Evolutionary conservation across 2,888 invertebrate species (phyloP).

Genomic region (Gymnocheta viridis): DNA sequence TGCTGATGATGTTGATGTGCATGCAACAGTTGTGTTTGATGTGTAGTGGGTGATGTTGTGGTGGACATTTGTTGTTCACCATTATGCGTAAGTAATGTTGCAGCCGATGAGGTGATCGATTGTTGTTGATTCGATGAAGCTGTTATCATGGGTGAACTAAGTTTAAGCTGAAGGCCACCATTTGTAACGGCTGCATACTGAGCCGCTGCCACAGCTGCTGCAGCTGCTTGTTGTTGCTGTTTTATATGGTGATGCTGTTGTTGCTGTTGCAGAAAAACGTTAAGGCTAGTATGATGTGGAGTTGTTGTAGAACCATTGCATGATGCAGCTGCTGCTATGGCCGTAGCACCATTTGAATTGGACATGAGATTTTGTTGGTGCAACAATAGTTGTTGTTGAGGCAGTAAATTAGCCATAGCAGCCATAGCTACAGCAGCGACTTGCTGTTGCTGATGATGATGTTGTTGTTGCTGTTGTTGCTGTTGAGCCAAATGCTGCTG

Average conservation of each 20-base stretch:
- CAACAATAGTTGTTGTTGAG: slow-evolving; percentile 78
- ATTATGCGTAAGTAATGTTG: slow-evolving; percentile 58
- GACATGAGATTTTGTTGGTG: slow-evolving; percentile 79
- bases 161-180: slow-evolving; percentile 77
- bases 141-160: slow-evolving; percentile 74
- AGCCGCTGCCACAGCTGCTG: slow-evolving; percentile 62
- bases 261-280: slow-evolving; percentile 76
- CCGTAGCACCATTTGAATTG: slow-evolving; percentile 76
- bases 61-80: slow-evolving; percentile 56
- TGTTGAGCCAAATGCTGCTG: slow-evolving; percentile 76
- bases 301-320: slow-evolving; percentile 72
- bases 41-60: slow-evolving; percentile 55
- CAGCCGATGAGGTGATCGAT: slow-evolving; percentile 65
- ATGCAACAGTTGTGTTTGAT: slow-evolving; percentile 60
- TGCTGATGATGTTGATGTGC: slow-evolving; percentile 67
- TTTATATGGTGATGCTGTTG: slow-evolving; percentile 76
- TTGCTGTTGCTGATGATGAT: slow-evolving; percentile 74
- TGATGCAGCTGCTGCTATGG: slow-evolving; percentile 74
- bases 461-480: slow-evolving; percentile 74
- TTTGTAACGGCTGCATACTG: slow-evolving; percentile 72
- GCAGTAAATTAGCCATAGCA: slow-evolving; percentile 81
- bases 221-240: slow-evolving; percentile 74
- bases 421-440: slow-evolving; percentile 81
- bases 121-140: slow-evolving; percentile 61
- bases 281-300: slow-evolving; percentile 74